phyloP scores from a whole-genome alignment of 2,797 vertebrate genomes.

The Dryobates pubescens region DNA sequence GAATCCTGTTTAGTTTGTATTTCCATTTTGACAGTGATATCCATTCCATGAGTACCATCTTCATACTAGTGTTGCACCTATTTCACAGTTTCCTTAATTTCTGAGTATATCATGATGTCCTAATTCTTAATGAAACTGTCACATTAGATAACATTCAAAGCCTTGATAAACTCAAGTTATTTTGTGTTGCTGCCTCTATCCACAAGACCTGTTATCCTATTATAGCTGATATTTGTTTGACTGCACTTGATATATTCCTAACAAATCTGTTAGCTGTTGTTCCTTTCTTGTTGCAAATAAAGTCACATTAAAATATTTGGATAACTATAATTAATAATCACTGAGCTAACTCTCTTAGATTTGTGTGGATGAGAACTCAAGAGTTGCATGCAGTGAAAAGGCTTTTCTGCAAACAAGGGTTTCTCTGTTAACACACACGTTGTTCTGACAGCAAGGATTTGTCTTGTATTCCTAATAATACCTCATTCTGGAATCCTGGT shows the following conservation, averaged over 20 bases:
- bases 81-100: not conserved
- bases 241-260: not conserved
- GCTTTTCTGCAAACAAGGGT: not conserved
- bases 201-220: not conserved
- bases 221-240: not conserved
- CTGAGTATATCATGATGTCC: not conserved
- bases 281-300: not conserved
- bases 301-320: not conserved
- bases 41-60: not conserved
- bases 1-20: not conserved
- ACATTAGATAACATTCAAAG: not conserved
- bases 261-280: not conserved
- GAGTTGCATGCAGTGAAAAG: not conserved
- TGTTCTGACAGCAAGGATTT: not conserved
- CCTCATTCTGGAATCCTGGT: not conserved
- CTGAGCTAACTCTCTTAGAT: not conserved
- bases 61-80: not conserved
- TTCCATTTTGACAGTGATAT: not conserved
- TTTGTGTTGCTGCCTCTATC: not conserved
- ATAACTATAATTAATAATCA: not conserved
- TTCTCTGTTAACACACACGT: not conserved
- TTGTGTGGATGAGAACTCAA: not conserved
- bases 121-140: not conserved
- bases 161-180: not conserved
- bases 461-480: not conserved